Evolutionary conservation across 2,797 vertebrate species (phyloP).

Genomic region (Neosalanx taihuensis): DNA sequence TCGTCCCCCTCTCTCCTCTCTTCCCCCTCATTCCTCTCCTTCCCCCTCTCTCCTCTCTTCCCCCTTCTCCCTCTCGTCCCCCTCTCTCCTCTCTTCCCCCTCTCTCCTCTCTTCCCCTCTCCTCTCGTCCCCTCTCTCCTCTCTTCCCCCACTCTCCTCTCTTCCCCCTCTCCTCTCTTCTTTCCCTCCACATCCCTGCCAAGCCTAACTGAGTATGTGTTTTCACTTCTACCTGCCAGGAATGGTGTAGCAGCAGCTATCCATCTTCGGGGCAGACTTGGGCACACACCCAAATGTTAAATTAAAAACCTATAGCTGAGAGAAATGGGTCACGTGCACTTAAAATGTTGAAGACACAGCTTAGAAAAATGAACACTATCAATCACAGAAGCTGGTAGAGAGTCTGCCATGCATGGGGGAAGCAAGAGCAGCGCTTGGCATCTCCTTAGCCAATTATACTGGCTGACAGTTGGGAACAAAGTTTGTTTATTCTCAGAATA

Average conservation of each 20-base stretch:
- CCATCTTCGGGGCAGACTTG: constrained; percentile 60
- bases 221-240: constrained; percentile 61
- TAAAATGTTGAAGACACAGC: constrained; percentile 61
- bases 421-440: constrained; percentile 15
- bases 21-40: too few relatives aligned
- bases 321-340: constrained; percentile 59
- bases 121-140: too few relatives aligned
- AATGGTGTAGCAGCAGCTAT: constrained; percentile 60
- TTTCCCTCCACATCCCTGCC: constrained; percentile 3
- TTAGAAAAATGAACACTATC: constrained; percentile 73
- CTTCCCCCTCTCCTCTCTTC: too few relatives aligned
- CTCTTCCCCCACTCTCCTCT: too few relatives aligned
- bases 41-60: too few relatives aligned
- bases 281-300: constrained; percentile 61
- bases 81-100: too few relatives aligned
- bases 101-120: too few relatives aligned
- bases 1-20: too few relatives aligned
- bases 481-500: constrained; percentile 21
- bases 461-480: constrained; percentile 8
- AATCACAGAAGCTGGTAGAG: constrained; percentile 53
- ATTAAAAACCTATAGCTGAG: constrained; percentile 65
- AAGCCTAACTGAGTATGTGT: constrained; percentile 4
- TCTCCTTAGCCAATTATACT: constrained; percentile 50
- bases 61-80: too few relatives aligned
- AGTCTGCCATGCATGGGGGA: constrained; percentile 23